A percentile compares a stretch with the other conserved stretches of the same genome.
Conservation (phyloP, 2,113 vertebrate species). For the Choloepus hoffmanni region DNA sequence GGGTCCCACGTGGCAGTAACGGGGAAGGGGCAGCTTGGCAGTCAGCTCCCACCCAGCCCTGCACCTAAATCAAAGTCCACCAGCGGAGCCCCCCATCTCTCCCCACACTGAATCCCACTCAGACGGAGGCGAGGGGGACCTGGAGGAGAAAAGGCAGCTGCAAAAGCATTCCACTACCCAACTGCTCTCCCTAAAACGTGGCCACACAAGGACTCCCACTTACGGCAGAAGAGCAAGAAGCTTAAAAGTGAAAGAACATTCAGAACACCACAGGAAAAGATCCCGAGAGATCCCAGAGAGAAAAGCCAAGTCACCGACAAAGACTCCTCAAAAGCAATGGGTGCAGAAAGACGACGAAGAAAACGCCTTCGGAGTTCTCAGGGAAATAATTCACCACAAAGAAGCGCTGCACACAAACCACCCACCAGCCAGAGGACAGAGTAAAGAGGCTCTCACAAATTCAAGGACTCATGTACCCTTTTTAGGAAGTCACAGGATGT, state of each 20-base stretch:
- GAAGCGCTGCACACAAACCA: fast-evolving
- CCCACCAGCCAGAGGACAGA: fast-evolving
- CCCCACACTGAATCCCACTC: neutral
- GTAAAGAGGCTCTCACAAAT: fast-evolving
- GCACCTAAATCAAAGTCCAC: neutral
- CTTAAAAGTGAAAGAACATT: fast-evolving
- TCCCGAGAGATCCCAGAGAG: neutral
- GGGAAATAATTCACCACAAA: neutral
- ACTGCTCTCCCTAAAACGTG: fast-evolving
- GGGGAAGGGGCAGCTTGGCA: neutral
- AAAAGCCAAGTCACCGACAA: fast-evolving
- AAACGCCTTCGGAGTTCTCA: fast-evolving
- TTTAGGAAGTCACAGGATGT: neutral
- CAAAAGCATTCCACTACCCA: neutral
- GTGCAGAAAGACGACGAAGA: neutral
- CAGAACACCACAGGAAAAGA: neutral
- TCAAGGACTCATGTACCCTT: neutral
- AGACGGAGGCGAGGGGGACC: too few relatives aligned
- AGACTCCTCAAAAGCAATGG: neutral
- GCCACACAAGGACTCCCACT: neutral
- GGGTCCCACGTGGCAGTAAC: fast-evolving
- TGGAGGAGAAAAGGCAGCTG: neutral
- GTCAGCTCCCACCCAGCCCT: neutral
- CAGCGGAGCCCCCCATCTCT: fast-evolving
- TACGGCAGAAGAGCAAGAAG: fast-evolving